Evolutionary conservation across 2,888 invertebrate species (phyloP).

Genomic region (Harpalus rubripes): DNA sequence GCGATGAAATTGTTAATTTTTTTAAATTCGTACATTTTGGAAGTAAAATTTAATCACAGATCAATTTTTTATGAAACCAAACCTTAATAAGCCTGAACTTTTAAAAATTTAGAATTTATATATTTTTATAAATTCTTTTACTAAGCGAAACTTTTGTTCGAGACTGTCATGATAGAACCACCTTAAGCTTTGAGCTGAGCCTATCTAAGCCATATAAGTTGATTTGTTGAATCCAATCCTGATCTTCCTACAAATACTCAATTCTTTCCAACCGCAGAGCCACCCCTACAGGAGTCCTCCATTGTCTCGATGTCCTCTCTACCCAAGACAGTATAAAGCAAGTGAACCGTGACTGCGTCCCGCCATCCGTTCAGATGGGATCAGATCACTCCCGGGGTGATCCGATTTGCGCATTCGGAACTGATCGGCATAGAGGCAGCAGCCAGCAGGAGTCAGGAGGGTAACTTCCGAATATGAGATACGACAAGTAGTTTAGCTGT

Average conservation of each 20-base stretch:
- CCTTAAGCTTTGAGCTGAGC: not conserved
- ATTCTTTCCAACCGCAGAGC: not conserved
- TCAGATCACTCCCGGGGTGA: slow-evolving; percentile 41
- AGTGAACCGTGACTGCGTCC: slow-evolving; percentile 13
- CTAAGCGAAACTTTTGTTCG: too few species aligned
- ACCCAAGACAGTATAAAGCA: not conserved
- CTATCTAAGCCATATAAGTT: not conserved
- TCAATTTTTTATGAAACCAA: too few species aligned
- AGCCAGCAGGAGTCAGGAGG: not conserved
- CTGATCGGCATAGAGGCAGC: slow-evolving; percentile 35
- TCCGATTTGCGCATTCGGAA: slow-evolving; percentile 57
- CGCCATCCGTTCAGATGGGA: slow-evolving; percentile 21
- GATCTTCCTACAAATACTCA: slow-evolving; percentile 15
- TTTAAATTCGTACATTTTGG: too few species aligned
- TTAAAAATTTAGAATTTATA: too few species aligned
- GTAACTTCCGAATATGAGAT: slow-evolving; percentile 50
- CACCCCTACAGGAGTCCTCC: not conserved
- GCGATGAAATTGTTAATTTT: too few species aligned
- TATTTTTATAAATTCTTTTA: too few species aligned
- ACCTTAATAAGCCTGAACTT: too few species aligned
- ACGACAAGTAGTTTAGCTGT: slow-evolving; percentile 56
- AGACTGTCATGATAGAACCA: too few species aligned
- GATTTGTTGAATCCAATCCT: slow-evolving; percentile 9
- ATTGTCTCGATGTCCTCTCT: not conserved
- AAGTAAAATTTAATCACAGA: too few species aligned